Conservation (phyloP, 1,140 invertebrate species). For the Rhagoletis pomonella region DNA sequence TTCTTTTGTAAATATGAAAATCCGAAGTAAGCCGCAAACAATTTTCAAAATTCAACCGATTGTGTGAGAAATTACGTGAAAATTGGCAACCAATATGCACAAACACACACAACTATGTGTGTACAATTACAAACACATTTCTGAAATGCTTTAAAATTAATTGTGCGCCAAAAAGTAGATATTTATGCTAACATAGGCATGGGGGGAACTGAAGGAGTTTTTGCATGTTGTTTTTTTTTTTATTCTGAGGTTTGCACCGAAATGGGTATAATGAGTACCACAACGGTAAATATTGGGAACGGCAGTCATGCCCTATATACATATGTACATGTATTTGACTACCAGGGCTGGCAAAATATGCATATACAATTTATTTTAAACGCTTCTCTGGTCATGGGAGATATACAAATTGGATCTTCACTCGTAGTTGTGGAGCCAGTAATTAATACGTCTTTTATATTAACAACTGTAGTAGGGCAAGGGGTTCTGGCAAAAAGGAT, state of each 20-base stretch:
- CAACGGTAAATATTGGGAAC: slow-evolving; percentile 36
- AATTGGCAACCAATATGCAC: not conserved
- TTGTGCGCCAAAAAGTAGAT: slow-evolving; percentile 35
- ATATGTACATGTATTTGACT: not conserved
- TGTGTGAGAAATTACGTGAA: slow-evolving; percentile 47
- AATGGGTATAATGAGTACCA: slow-evolving; percentile 27
- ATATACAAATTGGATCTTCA: too few species aligned
- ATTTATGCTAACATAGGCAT: not conserved
- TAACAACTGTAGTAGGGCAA: too few species aligned
- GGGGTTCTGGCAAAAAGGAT: too few species aligned
- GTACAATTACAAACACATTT: not conserved
- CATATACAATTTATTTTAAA: too few species aligned
- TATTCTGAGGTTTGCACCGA: slow-evolving; percentile 8
- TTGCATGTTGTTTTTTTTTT: not conserved
- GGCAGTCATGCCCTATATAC: not conserved
- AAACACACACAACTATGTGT: not conserved
- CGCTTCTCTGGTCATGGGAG: too few species aligned
- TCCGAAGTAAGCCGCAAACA: slow-evolving; percentile 13
- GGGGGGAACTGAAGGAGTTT: not conserved
- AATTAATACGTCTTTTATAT: too few species aligned
- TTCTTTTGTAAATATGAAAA: slow-evolving; percentile 39
- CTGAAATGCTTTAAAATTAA: slow-evolving; percentile 49
- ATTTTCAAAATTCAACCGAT: slow-evolving; percentile 41
- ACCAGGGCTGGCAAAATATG: too few species aligned
- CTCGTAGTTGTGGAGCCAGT: too few species aligned